Evolutionary conservation across 2,113 vertebrate species (phyloP).

Genomic region (Nothocercus nigrocapillus): DNA sequence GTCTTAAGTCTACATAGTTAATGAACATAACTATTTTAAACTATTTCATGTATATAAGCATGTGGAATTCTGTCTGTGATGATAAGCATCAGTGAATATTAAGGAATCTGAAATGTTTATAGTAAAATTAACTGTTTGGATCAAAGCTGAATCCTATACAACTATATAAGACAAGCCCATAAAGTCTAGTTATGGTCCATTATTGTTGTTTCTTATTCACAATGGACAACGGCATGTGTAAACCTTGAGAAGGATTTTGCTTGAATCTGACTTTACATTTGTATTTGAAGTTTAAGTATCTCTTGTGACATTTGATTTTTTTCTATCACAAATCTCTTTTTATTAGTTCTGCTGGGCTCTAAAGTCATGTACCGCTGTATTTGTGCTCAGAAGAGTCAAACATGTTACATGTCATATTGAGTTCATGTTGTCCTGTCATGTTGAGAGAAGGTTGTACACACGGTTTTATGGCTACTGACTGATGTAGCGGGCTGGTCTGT

Average conservation of each 20-base stretch:
- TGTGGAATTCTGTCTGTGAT: background rate
- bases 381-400: background rate
- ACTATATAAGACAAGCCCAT: background rate
- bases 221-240: background rate
- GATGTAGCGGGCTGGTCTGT: background rate
- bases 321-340: background rate
- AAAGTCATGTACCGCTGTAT: background rate
- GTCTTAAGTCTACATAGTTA: background rate
- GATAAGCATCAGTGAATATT: slow-evolving; percentile 54
- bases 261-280: background rate
- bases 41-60: background rate
- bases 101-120: background rate
- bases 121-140: background rate
- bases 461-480: background rate
- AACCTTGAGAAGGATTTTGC: background rate
- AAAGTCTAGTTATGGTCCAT: background rate
- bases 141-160: background rate
- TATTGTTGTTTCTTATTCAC: background rate
- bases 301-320: background rate
- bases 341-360: background rate
- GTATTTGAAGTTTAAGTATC: background rate
- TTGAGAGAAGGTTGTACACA: background rate
- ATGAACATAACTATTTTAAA: background rate
- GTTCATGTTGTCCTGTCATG: background rate
- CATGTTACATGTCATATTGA: background rate